Evolutionary conservation across 2,888 invertebrate genomes (phyloP).

Genomic region (Hypercompe scribonia): DNA sequence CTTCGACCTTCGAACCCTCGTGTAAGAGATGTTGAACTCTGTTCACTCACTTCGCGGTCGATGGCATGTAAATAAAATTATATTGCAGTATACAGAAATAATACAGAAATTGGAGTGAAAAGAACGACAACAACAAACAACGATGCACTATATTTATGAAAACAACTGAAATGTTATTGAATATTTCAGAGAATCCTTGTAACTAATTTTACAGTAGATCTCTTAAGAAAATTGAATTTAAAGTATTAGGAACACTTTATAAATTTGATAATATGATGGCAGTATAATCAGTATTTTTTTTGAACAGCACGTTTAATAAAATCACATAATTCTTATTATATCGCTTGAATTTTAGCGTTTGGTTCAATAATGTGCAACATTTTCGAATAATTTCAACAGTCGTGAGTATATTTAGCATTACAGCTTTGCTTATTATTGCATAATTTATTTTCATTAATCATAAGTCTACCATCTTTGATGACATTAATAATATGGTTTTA

Average conservation of each 20-base stretch:
- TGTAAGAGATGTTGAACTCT: slow-evolving; percentile 68
- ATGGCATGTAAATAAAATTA: slow-evolving; percentile 59
- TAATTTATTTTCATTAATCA: neutral
- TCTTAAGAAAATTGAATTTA: neutral
- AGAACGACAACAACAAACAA: slow-evolving; percentile 21
- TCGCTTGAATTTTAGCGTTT: neutral
- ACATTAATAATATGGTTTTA: too few relatives aligned
- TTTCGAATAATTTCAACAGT: neutral
- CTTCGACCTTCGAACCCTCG: slow-evolving; percentile 72
- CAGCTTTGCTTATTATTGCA: neutral
- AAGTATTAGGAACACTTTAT: neutral
- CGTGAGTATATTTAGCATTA: neutral
- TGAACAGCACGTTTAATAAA: too few relatives aligned
- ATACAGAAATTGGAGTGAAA: slow-evolving; percentile 28
- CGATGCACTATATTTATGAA: neutral
- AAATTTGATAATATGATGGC: neutral
- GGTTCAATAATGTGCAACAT: neutral
- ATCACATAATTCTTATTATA: too few relatives aligned
- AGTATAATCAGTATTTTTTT: neutral
- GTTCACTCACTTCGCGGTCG: slow-evolving; percentile 71
- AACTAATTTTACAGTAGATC: neutral
- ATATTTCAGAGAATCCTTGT: neutral
- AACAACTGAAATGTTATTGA: neutral
- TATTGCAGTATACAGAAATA: slow-evolving; percentile 54
- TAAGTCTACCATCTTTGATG: too few relatives aligned